These are phyloP conservation scores for Telmatochromis brachygnathus DNA, from an alignment of 2,113 vertebrate species.

Conservation along the genomic window DNA sequence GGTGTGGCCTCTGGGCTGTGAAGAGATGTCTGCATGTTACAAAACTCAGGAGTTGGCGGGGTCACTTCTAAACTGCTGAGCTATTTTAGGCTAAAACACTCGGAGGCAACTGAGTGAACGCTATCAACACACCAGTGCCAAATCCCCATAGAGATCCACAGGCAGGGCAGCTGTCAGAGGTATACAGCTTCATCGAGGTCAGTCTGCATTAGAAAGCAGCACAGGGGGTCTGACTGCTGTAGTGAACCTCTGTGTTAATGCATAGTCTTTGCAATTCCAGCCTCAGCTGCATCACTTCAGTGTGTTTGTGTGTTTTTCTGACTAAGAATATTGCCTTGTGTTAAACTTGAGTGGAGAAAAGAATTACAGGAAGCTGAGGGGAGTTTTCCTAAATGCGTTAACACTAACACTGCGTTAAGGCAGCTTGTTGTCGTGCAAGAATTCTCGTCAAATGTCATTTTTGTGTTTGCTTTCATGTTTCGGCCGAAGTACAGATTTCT, in stretches of 20 bases:
- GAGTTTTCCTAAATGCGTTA: constrained; percentile 11
- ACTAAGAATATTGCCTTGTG: background rate
- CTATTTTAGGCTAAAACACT: constrained; percentile 50
- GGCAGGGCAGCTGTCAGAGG: constrained; percentile 13
- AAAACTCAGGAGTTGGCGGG: background rate
- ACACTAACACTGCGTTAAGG: background rate
- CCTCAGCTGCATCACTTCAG: background rate
- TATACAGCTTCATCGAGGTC: background rate
- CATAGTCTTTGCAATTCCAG: background rate
- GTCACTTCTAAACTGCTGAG: constrained; percentile 17
- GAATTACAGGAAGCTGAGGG: constrained; percentile 47
- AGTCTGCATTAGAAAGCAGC: background rate
- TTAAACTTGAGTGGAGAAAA: background rate
- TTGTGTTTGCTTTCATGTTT: background rate
- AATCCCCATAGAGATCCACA: constrained; percentile 33
- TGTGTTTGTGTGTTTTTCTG: background rate
- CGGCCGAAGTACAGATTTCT: background rate
- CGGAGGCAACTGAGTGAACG: constrained; percentile 6
- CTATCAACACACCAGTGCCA: constrained; percentile 29
- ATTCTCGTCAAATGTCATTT: background rate
- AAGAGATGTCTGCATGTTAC: constrained; percentile 10
- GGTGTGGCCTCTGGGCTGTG: constrained; percentile 16
- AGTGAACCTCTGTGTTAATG: background rate
- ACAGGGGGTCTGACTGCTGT: background rate
- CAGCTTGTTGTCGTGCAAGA: background rate